Conservation (phyloP, 2,797 vertebrate genomes). For the Leuciscus waleckii region DNA sequence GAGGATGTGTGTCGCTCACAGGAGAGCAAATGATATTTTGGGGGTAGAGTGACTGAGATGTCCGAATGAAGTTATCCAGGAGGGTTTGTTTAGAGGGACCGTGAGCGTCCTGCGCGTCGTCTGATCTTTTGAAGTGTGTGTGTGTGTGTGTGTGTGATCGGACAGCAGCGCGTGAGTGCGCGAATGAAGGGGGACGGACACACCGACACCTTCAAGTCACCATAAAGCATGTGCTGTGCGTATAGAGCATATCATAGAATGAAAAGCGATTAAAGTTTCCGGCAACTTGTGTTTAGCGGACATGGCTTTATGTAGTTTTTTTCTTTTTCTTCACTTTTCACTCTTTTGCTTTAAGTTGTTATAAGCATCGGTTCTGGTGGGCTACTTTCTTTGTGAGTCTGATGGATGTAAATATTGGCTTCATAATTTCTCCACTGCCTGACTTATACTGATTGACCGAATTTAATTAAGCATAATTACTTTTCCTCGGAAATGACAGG, state of each 20-base stretch:
- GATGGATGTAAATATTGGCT: conserved; percentile 12
- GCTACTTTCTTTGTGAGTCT: conserved; percentile 30
- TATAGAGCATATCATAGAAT: conserved; percentile 12
- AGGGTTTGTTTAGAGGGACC: conserved; percentile 60
- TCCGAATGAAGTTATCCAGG: conserved; percentile 61
- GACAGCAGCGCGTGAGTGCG: conserved; percentile 75
- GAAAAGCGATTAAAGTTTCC: conserved; percentile 37
- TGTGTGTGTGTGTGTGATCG: conserved; percentile 72
- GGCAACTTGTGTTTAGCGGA: conserved; percentile 11
- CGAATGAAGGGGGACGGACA: conserved; percentile 61
- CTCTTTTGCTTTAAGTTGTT: conserved; percentile 22
- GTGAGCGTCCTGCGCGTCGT: conserved; percentile 72
- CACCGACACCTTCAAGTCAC: conserved; percentile 78
- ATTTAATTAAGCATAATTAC: not conserved
- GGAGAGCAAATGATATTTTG: conserved; percentile 50
- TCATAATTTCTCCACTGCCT: not conserved
- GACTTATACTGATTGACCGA: not conserved
- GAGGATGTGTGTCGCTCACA: conserved; percentile 58
- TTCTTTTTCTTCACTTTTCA: not conserved
- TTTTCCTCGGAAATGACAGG: not conserved
- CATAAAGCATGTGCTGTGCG: conserved; percentile 38
- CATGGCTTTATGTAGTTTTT: not conserved
- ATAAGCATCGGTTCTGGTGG: conserved; percentile 4
- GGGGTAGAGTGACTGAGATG: conserved; percentile 50
- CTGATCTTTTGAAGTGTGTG: conserved; percentile 75